Evolutionary conservation across 2,797 vertebrate species (phyloP), one percentile per base, ranked within the genome.

Genomic region (Gadopsis bispinosus): DNA sequence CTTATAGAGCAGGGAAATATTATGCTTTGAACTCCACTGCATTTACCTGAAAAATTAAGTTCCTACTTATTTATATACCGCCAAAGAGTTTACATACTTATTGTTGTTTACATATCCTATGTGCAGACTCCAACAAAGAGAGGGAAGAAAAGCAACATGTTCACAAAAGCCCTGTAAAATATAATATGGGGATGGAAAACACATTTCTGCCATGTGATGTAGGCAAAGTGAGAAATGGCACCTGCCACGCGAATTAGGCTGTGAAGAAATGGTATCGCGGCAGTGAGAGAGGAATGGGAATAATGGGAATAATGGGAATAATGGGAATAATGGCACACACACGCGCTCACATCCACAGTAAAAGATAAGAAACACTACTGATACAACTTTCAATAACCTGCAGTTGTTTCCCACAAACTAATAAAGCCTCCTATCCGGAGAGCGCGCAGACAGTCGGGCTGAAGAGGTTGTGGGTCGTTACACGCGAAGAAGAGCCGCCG

Each of bases 401-500:
- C 10, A 81, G 76, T 76, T 87, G 80, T 90, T 89, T 77, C 74
- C 48, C 73, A 66, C 72, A 63, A 76, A 83, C 77, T 78, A 77
- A 79, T 51, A 86, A 84, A 90, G 85, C 86, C 81, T 67, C 43
- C 51, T 59, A 63, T 83, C 69, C 79, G 59, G 51, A 72, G 77
- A 16, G 83, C 79, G 76, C 48, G 79, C 68, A 78, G 56, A 77
- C 66, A 56, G 75, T 66, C 82, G 19, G 14, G 1, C 56, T 73
- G 47, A 88, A 71, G 58, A 39, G 72, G 66, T 37, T 41, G 66
- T 7, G 67, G 51, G 7, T 79, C 80, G 71, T 73, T 91, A 93
- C 91, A 94, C 9, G 65, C 50, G 35, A 41, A 79, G 81, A 83
- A 83, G 77, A 91, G 87, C 86, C 39, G 79, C 84, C 81, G 41